Evolutionary conservation across 2,113 vertebrate species (phyloP).

Genomic region (Micromys minutus): DNA sequence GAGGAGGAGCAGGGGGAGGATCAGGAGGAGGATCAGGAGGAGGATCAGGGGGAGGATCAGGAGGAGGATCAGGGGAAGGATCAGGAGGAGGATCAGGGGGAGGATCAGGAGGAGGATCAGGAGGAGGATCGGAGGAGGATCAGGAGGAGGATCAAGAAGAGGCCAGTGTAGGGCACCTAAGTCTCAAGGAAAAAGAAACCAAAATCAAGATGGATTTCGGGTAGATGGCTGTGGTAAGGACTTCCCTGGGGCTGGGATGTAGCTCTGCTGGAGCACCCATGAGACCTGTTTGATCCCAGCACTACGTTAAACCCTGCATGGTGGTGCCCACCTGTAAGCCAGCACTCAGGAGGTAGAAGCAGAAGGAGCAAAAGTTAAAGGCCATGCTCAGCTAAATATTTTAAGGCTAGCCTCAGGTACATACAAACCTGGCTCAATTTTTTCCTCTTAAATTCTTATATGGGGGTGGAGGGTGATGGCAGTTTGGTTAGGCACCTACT

Average conservation of each 20-base stretch:
- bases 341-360: neutral
- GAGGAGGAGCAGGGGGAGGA: too few relatives aligned
- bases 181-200: neutral
- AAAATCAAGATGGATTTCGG: neutral
- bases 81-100: too few relatives aligned
- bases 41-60: too few relatives aligned
- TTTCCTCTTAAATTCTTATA: neutral
- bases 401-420: neutral
- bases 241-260: neutral
- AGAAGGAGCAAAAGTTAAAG: neutral
- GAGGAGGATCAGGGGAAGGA: too few relatives aligned
- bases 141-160: too few relatives aligned
- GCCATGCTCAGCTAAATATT: neutral
- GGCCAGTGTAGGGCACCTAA: neutral
- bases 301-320: too few relatives aligned
- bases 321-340: neutral
- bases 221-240: neutral
- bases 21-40: too few relatives aligned
- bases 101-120: too few relatives aligned
- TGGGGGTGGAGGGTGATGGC: too few relatives aligned
- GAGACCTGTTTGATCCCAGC: neutral
- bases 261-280: neutral
- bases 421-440: neutral
- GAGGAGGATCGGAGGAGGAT: too few relatives aligned
- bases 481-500: neutral